Conservation (phyloP, 2,888 invertebrate genomes). For the Cephus pygmeus region DNA sequence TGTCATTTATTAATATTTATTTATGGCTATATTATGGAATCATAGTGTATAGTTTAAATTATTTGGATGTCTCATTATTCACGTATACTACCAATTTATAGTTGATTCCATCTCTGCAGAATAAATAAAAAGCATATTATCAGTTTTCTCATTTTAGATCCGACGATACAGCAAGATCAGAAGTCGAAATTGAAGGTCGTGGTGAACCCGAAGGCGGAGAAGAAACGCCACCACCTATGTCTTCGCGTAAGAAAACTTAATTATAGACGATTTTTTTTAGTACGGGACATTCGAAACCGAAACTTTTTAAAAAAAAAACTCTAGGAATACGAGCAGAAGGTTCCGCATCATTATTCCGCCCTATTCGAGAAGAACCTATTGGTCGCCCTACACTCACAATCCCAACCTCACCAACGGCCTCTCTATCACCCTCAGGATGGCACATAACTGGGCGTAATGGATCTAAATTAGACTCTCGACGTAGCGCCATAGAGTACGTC, state of each 20-base stretch:
- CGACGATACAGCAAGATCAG: conserved; percentile 78
- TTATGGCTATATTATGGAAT: background rate
- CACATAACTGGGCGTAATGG: conserved; percentile 63
- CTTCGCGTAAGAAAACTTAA: conserved; percentile 44
- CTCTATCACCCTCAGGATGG: conserved; percentile 50
- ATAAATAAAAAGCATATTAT: conserved; percentile 50
- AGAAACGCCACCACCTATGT: conserved; percentile 60
- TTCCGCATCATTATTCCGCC: conserved; percentile 53
- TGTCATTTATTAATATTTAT: background rate
- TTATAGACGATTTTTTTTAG: background rate
- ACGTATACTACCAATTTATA: background rate
- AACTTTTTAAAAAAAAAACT: conserved; percentile 15
- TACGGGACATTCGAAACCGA: background rate
- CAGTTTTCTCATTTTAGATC: conserved; percentile 67
- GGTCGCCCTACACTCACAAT: conserved; percentile 41
- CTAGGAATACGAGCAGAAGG: conserved; percentile 39
- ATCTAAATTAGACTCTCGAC: conserved; percentile 60
- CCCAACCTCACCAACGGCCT: conserved; percentile 53
- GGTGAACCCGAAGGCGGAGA: conserved; percentile 65
- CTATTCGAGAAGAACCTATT: conserved; percentile 59
- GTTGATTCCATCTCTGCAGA: conserved; percentile 47
- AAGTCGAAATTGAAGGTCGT: conserved; percentile 66
- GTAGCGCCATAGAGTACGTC: conserved; percentile 63
- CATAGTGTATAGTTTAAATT: background rate
- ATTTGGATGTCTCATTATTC: background rate